Conservation (phyloP, 2,888 invertebrate genomes). For the Julus scandinavius region DNA sequence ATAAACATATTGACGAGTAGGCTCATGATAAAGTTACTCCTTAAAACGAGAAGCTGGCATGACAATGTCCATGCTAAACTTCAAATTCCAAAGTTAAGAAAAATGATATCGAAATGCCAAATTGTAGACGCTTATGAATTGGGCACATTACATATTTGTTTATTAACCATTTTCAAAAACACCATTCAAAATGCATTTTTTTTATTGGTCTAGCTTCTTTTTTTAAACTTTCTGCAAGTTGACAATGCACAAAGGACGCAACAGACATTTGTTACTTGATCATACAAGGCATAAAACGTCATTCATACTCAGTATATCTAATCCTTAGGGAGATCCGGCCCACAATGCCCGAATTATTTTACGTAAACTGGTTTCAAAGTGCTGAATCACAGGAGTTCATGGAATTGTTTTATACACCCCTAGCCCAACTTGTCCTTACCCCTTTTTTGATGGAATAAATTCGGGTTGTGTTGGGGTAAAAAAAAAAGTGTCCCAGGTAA, state of each 20-base stretch:
- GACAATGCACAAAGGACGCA: background rate
- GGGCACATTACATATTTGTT: no score
- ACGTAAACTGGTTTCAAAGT: background rate
- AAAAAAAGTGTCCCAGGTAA: background rate
- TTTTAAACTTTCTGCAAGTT: background rate
- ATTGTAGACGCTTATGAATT: no score
- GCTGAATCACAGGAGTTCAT: background rate
- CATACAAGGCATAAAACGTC: background rate
- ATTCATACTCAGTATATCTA: background rate
- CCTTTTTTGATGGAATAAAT: conserved; percentile 30
- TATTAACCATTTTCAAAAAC: no score
- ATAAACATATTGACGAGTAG: background rate
- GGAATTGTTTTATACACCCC: background rate
- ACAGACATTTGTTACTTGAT: background rate
- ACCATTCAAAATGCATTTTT: no score
- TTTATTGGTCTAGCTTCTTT: no score
- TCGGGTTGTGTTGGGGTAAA: background rate
- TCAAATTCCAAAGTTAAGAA: no score
- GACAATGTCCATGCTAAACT: no score
- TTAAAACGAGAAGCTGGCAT: no score
- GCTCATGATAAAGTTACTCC: no score
- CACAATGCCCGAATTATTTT: background rate
- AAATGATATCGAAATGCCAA: no score
- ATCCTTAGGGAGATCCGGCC: background rate
- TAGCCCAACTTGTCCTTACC: conserved; percentile 6